Base-by-base conservation (phyloP, 1,140 invertebrate genomes). In the Cheumatopsyche charites region DNA sequence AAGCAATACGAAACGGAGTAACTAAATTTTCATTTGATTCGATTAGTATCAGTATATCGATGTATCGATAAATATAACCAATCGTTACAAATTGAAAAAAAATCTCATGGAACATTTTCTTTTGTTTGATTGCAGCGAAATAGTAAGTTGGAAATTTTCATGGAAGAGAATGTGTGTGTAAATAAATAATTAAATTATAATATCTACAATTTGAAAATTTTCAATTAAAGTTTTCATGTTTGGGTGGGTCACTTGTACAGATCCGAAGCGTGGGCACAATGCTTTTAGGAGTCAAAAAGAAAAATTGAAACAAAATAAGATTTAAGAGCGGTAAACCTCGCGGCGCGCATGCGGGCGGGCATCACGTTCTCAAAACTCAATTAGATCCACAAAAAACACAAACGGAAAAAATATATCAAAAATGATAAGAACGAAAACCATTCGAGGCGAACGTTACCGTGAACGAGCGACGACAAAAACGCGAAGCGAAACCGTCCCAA, bases 321-420 rank as follows among this genome's bases (percentile, higher is more conserved):
- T 71, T 71, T 71, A 71, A 71, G 45, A 71, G 69, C 47, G 61
- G 69, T 71, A 71, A 71, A 71, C 62, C 69, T 71, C 67, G 55
- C 55, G 68, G 68, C 55, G 25, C 41, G 29, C 43, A 63, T 63
- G 61, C 69, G 62, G 45, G 61, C 49, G 43, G 62, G 61, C 62
- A 41, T 63, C 69, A 65, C 62, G 43, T 47, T 71, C 26, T 65
- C 62, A 71, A 63, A 63, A 71, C 62, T 71, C 55, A 63, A 63
- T 71, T 62, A 62, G 61, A 71, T 71, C 43, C 69, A 55, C 15
- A 55, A 68, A 36, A 52, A 68, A 68, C 55, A 55, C 36, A 19
- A 7, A 68, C 21, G 47, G 55, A 26, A 68, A 68, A 7, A 21
- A 21, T 7, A 26, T 21, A 13, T 13, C 13, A 23, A 26, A 47